phyloP scores from a whole-genome alignment of 2,797 vertebrate genomes.

The Odontamblyopus rebecca region DNA sequence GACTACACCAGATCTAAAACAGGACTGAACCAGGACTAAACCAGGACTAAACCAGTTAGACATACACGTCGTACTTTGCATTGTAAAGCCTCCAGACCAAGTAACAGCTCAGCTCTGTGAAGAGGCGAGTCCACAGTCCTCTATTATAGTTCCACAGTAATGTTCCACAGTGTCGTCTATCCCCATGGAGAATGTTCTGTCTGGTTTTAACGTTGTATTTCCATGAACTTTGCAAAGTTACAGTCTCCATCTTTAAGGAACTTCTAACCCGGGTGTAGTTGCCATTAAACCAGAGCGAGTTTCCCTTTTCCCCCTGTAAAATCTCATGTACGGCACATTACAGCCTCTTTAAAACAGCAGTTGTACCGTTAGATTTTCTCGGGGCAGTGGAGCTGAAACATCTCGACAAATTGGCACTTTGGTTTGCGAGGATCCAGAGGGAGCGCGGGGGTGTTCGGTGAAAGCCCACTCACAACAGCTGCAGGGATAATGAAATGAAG shows the following conservation, averaged over 20 bases:
- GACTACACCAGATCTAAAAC: accelerated
- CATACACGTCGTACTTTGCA: no score
- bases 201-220: no score
- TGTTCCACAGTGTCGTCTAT: no score
- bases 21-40: no score
- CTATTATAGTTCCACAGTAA: no score
- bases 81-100: no score
- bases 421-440: constrained; percentile 41
- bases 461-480: constrained; percentile 68
- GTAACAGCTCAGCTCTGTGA: no score
- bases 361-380: constrained; percentile 28
- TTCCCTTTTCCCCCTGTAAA: background rate
- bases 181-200: no score
- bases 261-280: background rate
- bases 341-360: constrained; percentile 27
- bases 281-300: background rate
- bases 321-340: background rate
- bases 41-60: no score
- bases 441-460: constrained; percentile 63
- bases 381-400: constrained; percentile 21
- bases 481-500: constrained; percentile 58
- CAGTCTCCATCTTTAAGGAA: background rate
- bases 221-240: no score
- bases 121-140: no score
- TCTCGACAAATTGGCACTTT: constrained; percentile 52